These are phyloP conservation scores for Pseudonaja textilis DNA, from an alignment of 2,113 vertebrate genomes.

Conservation along the genomic window DNA sequence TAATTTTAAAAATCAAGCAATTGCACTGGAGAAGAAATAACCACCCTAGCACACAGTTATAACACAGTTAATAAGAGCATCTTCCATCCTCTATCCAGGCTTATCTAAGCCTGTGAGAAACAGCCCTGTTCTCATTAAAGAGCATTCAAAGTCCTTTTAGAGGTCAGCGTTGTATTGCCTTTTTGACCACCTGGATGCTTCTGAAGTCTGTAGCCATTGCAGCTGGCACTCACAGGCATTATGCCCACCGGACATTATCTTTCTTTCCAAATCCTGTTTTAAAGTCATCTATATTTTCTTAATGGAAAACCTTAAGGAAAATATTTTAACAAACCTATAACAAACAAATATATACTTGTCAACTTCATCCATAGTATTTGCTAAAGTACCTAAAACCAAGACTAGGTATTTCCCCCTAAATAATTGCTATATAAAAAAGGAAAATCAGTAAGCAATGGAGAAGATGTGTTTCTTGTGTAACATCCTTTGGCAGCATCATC, in stretches of 20 bases:
- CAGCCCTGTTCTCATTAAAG: neutral
- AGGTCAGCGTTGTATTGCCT: neutral
- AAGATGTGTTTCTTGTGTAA: neutral
- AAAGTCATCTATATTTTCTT: neutral
- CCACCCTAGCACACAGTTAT: neutral
- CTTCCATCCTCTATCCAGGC: neutral
- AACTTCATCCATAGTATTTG: neutral
- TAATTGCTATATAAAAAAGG: neutral
- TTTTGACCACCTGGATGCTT: neutral
- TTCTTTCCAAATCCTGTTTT: neutral
- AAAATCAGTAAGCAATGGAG: neutral
- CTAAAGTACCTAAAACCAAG: neutral
- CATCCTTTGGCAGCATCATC: neutral
- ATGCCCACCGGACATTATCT: neutral
- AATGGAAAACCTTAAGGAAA: neutral
- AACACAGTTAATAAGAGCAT: neutral
- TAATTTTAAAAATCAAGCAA: neutral
- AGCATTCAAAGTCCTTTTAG: neutral
- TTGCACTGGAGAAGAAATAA: neutral
- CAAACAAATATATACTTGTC: neutral
- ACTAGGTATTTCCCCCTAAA: neutral
- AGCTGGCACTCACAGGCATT: neutral
- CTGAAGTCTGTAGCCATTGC: neutral
- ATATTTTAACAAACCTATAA: neutral
- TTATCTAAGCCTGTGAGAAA: neutral